Percentiles rank a stretch among this genome's conserved stretches.
phyloP scores from a whole-genome alignment of 1,140 invertebrate genomes.

The Geopemphigus sp. region DNA sequence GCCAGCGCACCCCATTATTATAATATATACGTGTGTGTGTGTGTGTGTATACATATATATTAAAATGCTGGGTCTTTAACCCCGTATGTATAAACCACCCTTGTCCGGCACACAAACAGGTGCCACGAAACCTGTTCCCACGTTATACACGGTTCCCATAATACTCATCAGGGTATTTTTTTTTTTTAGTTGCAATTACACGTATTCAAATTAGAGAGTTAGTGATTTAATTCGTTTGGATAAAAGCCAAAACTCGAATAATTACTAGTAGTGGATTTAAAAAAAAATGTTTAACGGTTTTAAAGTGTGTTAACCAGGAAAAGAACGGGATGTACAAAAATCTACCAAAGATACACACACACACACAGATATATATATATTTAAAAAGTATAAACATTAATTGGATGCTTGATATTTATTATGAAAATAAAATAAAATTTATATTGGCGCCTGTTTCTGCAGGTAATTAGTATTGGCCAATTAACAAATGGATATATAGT shows the following conservation, averaged over 20 bases:
- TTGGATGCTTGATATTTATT: not conserved
- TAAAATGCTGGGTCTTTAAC: conserved; percentile 39
- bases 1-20: conserved; percentile 39
- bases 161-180: conserved; percentile 1
- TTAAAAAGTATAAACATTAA: conserved; percentile 3
- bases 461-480: not conserved
- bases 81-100: conserved; percentile 33
- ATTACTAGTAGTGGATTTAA: conserved; percentile 15
- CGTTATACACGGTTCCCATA: conserved; percentile 38
- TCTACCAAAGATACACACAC: not conserved
- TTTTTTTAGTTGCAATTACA: conserved; percentile 28
- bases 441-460: not conserved
- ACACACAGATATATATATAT: not conserved
- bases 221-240: conserved; percentile 43
- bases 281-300: conserved; percentile 15
- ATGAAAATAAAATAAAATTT: not conserved
- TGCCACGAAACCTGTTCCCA: conserved; percentile 44
- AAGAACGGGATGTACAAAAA: not conserved
- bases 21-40: too few species aligned
- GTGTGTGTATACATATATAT: not conserved
- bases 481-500: not conserved
- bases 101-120: conserved; percentile 48
- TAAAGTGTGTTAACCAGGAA: not conserved
- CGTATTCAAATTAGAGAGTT: conserved; percentile 44
- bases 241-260: conserved; percentile 36